Evolutionary conservation across 2,797 vertebrate species (phyloP).

Genomic region (Sorex maritimensis): DNA sequence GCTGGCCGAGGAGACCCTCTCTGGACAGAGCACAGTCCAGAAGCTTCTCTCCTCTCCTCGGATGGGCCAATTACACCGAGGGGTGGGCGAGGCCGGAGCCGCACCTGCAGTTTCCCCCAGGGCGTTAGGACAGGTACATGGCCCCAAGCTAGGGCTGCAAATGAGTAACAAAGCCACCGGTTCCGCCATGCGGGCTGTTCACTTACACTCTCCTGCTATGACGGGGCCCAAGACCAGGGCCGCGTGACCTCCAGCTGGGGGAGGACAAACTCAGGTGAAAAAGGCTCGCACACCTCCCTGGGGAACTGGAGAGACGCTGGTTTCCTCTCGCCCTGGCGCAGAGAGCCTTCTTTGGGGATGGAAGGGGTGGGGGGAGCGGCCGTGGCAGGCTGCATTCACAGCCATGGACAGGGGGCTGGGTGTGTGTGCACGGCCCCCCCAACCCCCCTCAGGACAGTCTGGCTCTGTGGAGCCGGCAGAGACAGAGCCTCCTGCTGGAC

Average conservation of each 20-base stretch:
- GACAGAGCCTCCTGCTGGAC: not conserved
- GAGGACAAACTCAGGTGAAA: slow-evolving; percentile 20
- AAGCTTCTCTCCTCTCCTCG: not conserved
- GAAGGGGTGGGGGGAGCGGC: not conserved
- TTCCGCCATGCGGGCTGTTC: not conserved
- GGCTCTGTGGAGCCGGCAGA: not conserved
- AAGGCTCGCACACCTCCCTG: not conserved
- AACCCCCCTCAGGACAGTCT: not conserved
- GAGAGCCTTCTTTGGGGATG: slow-evolving; percentile 12
- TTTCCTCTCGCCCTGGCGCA: not conserved
- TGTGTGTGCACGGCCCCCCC: not conserved
- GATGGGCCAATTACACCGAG: not conserved
- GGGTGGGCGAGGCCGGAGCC: no score
- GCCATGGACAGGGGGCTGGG: not conserved
- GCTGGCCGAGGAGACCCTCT: not conserved
- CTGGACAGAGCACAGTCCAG: not conserved
- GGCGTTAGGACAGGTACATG: slow-evolving; percentile 14
- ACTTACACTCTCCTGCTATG: slow-evolving; percentile 42
- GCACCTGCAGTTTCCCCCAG: not conserved
- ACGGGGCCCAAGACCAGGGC: not conserved
- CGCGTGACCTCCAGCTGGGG: not conserved
- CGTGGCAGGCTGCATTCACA: not conserved
- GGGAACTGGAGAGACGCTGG: not conserved
- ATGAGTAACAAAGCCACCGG: slow-evolving; percentile 2
- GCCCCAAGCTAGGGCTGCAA: not conserved